A percentile compares a stretch with the other conserved stretches of the same genome.
These are phyloP conservation scores for Polydrusus pterygomalis DNA, from an alignment of 2,888 invertebrate genomes.

Conservation along the genomic window DNA sequence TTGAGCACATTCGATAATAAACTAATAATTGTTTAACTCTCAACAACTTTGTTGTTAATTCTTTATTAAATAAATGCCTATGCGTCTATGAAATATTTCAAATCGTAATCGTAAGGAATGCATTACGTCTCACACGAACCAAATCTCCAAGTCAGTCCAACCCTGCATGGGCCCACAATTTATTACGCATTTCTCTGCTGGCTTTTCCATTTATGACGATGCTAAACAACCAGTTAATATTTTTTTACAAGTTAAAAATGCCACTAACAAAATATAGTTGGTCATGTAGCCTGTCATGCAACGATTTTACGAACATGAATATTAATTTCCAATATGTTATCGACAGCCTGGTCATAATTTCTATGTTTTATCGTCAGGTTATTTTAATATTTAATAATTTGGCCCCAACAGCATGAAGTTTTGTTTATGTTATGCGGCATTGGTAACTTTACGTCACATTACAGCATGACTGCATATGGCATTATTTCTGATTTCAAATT, in stretches of 20 bases:
- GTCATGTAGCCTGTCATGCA: constrained; percentile 47
- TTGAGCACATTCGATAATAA: too few species aligned
- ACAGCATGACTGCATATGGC: too few species aligned
- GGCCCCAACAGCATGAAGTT: neutral
- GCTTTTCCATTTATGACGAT: constrained; percentile 41
- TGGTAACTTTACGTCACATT: too few species aligned
- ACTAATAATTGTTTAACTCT: too few species aligned
- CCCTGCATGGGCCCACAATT: constrained; percentile 1
- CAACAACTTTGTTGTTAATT: too few species aligned
- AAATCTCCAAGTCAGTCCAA: too few species aligned
- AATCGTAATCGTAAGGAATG: too few species aligned
- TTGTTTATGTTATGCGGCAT: constrained; percentile 1
- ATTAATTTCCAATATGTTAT: constrained; percentile 47
- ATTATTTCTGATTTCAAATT: too few species aligned
- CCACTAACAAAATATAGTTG: constrained; percentile 47
- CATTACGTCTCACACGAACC: too few species aligned
- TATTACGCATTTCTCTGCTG: constrained; percentile 31
- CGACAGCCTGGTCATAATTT: constrained; percentile 33
- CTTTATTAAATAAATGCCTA: too few species aligned
- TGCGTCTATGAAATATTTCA: too few species aligned
- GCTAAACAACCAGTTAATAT: constrained; percentile 47
- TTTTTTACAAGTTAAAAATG: constrained; percentile 44
- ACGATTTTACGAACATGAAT: constrained; percentile 49
- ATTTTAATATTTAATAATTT: constrained; percentile 13
- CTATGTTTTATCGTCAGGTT: constrained; percentile 14